Percentiles rank a stretch among this genome's conserved stretches.
These are phyloP conservation scores for Speoplatyrhinus poulsoni DNA, from an alignment of 2,113 vertebrate species.

Conservation along the genomic window DNA sequence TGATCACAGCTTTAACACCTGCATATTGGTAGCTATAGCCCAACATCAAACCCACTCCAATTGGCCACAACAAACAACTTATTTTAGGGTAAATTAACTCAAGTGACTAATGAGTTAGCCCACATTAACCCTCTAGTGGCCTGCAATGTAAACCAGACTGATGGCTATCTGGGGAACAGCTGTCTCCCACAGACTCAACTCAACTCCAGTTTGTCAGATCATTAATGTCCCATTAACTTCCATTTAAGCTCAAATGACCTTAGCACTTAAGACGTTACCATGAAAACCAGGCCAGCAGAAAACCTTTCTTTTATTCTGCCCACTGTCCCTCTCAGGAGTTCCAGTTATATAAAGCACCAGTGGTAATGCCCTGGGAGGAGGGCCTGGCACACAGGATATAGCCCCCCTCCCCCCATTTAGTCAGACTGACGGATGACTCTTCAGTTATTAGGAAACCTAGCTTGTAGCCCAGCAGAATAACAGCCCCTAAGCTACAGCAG, in stretches of 20 bases:
- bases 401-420: constrained; percentile 43
- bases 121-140: constrained; percentile 30
- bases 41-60: constrained; percentile 13
- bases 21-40: constrained; percentile 1
- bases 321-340: constrained; percentile 7
- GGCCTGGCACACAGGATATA: constrained; percentile 15
- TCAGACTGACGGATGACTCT: constrained; percentile 25
- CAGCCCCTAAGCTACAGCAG: constrained; percentile 28
- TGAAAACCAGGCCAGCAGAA: constrained; percentile 36
- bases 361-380: constrained; percentile 7
- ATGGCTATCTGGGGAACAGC: constrained; percentile 46
- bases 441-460: constrained; percentile 41
- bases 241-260: constrained; percentile 42
- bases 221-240: constrained; percentile 52
- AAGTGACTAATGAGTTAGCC: constrained; percentile 35
- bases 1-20: neutral
- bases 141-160: constrained; percentile 53
- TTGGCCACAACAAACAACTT: constrained; percentile 16
- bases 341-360: too few relatives aligned
- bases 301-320: neutral
- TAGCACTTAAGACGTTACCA: constrained; percentile 8
- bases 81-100: constrained; percentile 20
- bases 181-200: constrained; percentile 13
- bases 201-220: constrained; percentile 36
- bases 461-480: constrained; percentile 21